Base-by-base conservation (phyloP, 1,140 invertebrate species). In the Dinothrombium tinctorium region DNA sequence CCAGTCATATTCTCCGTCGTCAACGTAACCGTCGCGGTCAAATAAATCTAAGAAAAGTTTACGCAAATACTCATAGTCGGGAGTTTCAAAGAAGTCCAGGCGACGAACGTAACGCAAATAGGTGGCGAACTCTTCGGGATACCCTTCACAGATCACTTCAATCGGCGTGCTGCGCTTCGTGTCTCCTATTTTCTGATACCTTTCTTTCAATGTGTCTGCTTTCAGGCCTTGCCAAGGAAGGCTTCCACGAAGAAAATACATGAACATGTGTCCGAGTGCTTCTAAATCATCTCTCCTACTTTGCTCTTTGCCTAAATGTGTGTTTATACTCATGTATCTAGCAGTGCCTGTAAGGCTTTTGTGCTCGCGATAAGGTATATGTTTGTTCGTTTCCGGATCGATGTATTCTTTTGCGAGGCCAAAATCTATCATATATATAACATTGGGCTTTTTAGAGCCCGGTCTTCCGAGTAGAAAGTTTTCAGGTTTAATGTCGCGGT, bases 371-470 rank as follows among this genome's bases (percentile, higher is more conserved):
- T 95, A 98, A 52, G 90, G 89, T 71, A 98, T 98, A 69, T 98
- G 92, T 69, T 94, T 95, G 69, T 94, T 87, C 61, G 81, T 89
- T 71, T 96, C 89, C 69, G 90, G 77, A 69, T 98, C 90, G 71
- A 98, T 96, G 66, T 98, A 99, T 72, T 96, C 90, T 73, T 96
- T 98, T 59, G 90, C 90, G 68, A 98, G 72, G 63, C 92, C 92
- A 72, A 98, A 96, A 73, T 96, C 90, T 68, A 99, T 95, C 68
- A 99, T 95, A 69, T 98, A 86, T 62, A 98, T 94, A 62, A 89
- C 74, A 72, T 95, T 94, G n/a, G n/a, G n/a, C 63, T 87, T 77
- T 69, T 89, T 90, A 49, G 89, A 89, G 60, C 83, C 84, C 65
- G 74, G 81, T 65, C 90, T 75, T 59, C 92, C 94, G 65, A 98